phyloP scores from a whole-genome alignment of 2,888 invertebrate genomes.

The Podabrus alpinus region DNA sequence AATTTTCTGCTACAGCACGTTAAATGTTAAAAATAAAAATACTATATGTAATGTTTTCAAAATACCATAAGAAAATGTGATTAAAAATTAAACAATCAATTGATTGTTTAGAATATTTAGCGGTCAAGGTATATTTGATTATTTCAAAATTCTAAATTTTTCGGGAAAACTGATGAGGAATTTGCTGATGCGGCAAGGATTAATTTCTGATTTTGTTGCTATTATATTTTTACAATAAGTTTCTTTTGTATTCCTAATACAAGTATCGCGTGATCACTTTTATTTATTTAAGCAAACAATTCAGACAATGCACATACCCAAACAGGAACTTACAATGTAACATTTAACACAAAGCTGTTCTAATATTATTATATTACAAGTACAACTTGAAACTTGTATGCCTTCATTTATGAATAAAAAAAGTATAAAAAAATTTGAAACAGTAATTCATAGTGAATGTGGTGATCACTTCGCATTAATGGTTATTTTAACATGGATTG shows the following conservation, averaged over 20 bases:
- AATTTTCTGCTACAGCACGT: background rate
- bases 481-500: background rate
- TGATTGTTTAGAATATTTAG: too few relatives aligned
- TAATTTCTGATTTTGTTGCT: background rate
- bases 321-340: background rate
- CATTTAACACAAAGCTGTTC: background rate
- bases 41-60: background rate
- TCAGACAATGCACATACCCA: background rate
- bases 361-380: background rate
- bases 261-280: background rate
- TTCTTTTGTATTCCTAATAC: background rate
- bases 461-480: background rate
- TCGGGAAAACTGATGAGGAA: background rate
- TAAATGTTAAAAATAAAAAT: background rate
- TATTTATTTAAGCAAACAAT: background rate
- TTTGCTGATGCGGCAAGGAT: background rate
- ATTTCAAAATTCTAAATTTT: background rate
- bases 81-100: background rate
- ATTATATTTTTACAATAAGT: background rate
- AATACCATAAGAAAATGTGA: background rate
- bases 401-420: background rate
- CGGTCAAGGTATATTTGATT: too few relatives aligned
- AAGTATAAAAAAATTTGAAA: background rate
- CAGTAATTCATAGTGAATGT: background rate
- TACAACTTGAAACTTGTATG: background rate